Evolutionary conservation across 2,113 vertebrate genomes (phyloP).

Genomic region (Marmota flaviventris): DNA sequence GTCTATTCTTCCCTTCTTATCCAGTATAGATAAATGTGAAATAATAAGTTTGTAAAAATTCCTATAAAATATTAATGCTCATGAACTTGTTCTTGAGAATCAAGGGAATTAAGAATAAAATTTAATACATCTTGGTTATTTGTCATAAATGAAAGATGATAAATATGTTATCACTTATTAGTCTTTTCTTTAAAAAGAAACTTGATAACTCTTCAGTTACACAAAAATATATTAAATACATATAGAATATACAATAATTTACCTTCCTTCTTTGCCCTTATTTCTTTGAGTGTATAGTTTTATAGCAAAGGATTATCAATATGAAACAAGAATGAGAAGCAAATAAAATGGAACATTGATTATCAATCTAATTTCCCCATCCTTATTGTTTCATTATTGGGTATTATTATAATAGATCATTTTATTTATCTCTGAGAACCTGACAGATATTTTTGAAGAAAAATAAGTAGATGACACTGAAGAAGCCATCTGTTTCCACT

Average conservation of each 20-base stretch:
- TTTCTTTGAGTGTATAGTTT: slow-evolving; percentile 2
- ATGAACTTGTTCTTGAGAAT: background rate
- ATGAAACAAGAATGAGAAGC: background rate
- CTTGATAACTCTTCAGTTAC: background rate
- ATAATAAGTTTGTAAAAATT: background rate
- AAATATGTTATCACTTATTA: background rate
- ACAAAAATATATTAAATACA: background rate
- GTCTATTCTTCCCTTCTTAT: background rate
- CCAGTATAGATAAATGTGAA: background rate
- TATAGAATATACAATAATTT: background rate
- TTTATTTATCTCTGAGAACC: slow-evolving; percentile 14
- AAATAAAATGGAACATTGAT: background rate
- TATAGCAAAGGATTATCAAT: background rate
- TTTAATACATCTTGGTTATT: background rate
- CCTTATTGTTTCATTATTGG: slow-evolving; percentile 25
- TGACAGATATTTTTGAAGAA: background rate
- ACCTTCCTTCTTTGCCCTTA: background rate
- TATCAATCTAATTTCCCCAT: slow-evolving; percentile 30
- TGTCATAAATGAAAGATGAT: background rate
- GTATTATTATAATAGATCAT: background rate
- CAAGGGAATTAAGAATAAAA: background rate
- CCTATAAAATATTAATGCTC: background rate
- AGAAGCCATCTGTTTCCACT: slow-evolving; percentile 72
- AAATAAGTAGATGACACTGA: background rate
- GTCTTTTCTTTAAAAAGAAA: background rate